Evolutionary conservation across 2,113 vertebrate genomes (phyloP), one percentile per base, ranked within the genome.

Genomic region (Poeciliopsis turrubarensis): DNA sequence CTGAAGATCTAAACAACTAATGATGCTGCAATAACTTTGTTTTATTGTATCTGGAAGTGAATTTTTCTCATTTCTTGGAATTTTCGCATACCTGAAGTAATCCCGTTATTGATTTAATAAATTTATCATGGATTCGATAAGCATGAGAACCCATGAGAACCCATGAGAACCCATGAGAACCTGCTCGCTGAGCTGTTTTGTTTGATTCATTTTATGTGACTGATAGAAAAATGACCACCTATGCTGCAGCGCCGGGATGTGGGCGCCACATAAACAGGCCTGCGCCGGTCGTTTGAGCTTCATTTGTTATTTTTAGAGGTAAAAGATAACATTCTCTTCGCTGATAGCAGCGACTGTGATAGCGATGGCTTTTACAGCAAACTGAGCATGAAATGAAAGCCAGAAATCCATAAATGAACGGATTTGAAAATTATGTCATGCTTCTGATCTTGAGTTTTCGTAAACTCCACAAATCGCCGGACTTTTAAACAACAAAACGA

Each of bases 221-320:
- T 26, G 74, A 80, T 44, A 60, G 68, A 19, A 85, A 27, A 70
- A 81, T 70, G 80, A 79, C 82, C 77, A 85, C 70, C 88, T 82
- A 84, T 80, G 83, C 65, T 29, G 84, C 81, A 3, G 77, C 30
- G 25, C 77, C 83, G 90, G 87, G 87, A 90, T 88, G 83, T 86
- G 19, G 83, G 30, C 15, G 17, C 66, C 79, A 62, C 30, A 60
- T 75, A 87, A 88, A 90, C 78, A 69, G 84, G 83, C 90, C 86
- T 86, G 78, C 13, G 3, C 19, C 1, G 1, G 78, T 79, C 75
- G 70, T 89, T 88, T 85, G 72, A 73, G 82, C 73, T 65, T 78
- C 84, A 78, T 76, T 83, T 75, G 80, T 87, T 34, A 80, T 88
- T 89, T 86, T 87, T 75, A 73, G 78, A 47, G 5, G 29, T 32